Evolutionary conservation across 2,797 vertebrate genomes (phyloP).

Genomic region (Ataeniobius toweri): DNA sequence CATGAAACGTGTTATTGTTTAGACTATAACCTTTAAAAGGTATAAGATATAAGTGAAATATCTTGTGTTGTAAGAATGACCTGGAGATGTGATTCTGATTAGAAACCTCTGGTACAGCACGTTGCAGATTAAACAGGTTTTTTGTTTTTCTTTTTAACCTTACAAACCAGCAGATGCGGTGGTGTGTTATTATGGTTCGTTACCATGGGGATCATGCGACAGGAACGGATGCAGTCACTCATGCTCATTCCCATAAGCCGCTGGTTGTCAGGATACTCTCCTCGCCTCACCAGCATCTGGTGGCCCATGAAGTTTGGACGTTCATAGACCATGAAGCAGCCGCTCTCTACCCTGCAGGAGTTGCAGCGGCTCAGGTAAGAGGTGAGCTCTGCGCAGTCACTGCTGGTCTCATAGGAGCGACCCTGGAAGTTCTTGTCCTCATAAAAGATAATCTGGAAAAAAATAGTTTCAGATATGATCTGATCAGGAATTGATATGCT

Average conservation of each 20-base stretch:
- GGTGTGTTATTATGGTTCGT: not conserved
- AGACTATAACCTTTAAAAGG: too few species aligned
- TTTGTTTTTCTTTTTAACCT: not conserved
- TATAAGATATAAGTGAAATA: too few species aligned
- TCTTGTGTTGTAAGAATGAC: not conserved
- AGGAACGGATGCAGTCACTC: conserved; percentile 71
- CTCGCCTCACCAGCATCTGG: conserved; percentile 67
- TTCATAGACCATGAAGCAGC: conserved; percentile 73
- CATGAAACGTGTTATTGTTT: not conserved
- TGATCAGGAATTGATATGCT: not conserved
- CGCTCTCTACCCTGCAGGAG: conserved; percentile 73
- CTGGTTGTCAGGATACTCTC: conserved; percentile 74
- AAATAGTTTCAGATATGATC: not conserved
- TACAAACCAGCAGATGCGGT: not conserved
- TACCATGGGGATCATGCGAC: conserved; percentile 67
- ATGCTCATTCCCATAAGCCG: conserved; percentile 68
- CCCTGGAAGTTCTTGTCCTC: conserved; percentile 73
- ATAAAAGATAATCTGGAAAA: conserved; percentile 67
- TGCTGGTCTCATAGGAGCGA: conserved; percentile 70
- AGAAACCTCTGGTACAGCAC: not conserved
- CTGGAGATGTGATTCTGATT: not conserved
- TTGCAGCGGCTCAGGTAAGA: conserved; percentile 69
- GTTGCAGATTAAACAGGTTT: not conserved
- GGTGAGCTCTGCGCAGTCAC: conserved; percentile 64
- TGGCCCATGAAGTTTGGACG: conserved; percentile 69